Conservation (phyloP, 2,888 invertebrate species). For the Dicranocentrus wangi region DNA sequence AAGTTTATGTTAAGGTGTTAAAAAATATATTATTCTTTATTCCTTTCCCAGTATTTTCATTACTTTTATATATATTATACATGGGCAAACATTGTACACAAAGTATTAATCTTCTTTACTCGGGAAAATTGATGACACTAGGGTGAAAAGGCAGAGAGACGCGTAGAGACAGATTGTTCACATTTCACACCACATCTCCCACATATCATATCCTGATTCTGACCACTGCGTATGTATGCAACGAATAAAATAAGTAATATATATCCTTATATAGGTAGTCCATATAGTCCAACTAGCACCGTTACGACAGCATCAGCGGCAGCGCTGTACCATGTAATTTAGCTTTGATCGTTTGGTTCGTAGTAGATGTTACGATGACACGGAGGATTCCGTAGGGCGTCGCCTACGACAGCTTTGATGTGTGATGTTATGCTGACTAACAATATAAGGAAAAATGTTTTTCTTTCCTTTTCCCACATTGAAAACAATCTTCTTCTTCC, state of each 20-base stretch:
- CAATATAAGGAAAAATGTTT: conserved; percentile 3
- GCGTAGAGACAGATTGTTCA: no score
- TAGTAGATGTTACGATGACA: conserved; percentile 17
- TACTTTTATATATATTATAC: no score
- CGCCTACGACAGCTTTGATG: neutral
- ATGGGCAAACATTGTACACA: no score
- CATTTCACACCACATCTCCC: no score
- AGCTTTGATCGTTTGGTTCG: neutral
- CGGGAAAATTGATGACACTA: no score
- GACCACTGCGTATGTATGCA: neutral
- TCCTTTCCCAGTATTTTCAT: conserved; percentile 19
- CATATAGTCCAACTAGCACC: no score
- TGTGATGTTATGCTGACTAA: conserved; percentile 1
- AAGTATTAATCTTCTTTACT: no score
- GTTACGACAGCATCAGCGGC: no score
- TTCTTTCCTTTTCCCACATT: neutral
- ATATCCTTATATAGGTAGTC: neutral
- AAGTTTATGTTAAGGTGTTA: neutral
- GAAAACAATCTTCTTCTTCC: conserved; percentile 1
- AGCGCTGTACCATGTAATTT: conserved; percentile 2
- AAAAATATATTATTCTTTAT: neutral
- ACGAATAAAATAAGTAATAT: neutral
- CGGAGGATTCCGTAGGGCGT: conserved; percentile 25
- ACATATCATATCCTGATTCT: no score
- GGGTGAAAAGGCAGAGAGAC: no score